Evolutionary conservation across 2,888 invertebrate genomes (phyloP).

Genomic region (Drosophila picticornis): DNA sequence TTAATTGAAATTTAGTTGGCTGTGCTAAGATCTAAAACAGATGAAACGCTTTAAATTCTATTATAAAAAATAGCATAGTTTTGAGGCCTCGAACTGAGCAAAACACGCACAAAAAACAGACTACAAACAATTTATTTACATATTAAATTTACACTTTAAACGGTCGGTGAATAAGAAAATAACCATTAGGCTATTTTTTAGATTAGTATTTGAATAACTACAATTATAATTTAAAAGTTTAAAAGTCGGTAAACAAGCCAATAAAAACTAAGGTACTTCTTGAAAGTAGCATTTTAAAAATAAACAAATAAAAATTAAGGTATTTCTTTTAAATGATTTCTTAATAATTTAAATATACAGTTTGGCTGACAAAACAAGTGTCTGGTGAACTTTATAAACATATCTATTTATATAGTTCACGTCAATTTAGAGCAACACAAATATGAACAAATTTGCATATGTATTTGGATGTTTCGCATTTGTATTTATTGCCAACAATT

Average conservation of each 20-base stretch:
- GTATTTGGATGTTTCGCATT: slow-evolving; percentile 14
- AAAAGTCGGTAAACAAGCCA: background rate
- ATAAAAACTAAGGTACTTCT: background rate
- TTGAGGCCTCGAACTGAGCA: background rate
- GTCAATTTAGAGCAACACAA: slow-evolving; percentile 21
- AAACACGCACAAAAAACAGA: background rate
- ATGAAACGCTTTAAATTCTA: background rate
- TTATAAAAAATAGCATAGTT: background rate
- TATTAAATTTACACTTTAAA: background rate
- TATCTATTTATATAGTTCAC: slow-evolving; percentile 17
- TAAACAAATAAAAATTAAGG: background rate
- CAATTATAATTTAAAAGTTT: background rate
- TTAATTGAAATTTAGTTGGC: background rate
- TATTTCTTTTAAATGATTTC: background rate
- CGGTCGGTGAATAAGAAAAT: background rate
- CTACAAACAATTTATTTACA: background rate
- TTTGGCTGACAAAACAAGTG: slow-evolving; percentile 1
- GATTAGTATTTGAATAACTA: background rate
- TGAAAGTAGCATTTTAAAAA: background rate
- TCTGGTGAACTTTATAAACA: background rate
- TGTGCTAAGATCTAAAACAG: background rate
- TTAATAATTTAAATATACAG: background rate
- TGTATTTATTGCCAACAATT: slow-evolving; percentile 43
- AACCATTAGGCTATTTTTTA: background rate
- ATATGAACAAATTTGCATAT: slow-evolving; percentile 2